phyloP scores from a whole-genome alignment of 2,888 invertebrate genomes.

The Nesidiocoris tenuis region DNA sequence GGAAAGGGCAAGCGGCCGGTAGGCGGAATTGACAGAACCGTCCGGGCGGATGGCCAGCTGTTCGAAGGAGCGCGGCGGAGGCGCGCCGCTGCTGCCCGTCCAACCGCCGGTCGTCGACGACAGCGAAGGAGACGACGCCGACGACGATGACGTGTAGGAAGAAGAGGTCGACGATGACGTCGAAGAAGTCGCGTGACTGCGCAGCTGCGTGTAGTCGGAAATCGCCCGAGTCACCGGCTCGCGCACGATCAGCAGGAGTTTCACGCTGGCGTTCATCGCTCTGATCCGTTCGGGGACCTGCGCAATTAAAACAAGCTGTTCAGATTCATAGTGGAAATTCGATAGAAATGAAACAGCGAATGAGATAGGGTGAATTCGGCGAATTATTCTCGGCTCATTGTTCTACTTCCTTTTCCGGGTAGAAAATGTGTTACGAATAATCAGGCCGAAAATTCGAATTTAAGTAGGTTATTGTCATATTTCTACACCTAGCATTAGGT shows the following conservation, averaged over 20 bases:
- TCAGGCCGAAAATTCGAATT: too few relatives aligned
- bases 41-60: constrained; percentile 77
- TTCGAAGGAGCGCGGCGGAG: constrained; percentile 66
- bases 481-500: too few relatives aligned
- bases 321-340: too few relatives aligned
- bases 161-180: constrained; percentile 54
- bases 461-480: too few relatives aligned
- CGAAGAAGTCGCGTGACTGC: constrained; percentile 74
- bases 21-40: constrained; percentile 79
- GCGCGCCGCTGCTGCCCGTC: constrained; percentile 47
- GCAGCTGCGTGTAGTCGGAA: constrained; percentile 93
- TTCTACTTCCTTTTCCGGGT: too few relatives aligned
- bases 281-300: constrained; percentile 90
- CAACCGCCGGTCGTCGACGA: constrained; percentile 50
- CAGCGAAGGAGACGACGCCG: constrained; percentile 53
- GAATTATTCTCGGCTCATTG: too few relatives aligned
- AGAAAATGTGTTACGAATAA: too few relatives aligned
- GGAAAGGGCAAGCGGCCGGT: constrained; percentile 82
- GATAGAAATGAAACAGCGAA: too few relatives aligned
- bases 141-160: constrained; percentile 60
- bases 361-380: too few relatives aligned
- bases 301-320: too few relatives aligned
- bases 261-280: constrained; percentile 90
- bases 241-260: constrained; percentile 87
- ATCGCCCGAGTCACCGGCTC: constrained; percentile 95